Evolutionary conservation across 2,113 vertebrate genomes (phyloP).

Genomic region (Oncorhynchus keta): DNA sequence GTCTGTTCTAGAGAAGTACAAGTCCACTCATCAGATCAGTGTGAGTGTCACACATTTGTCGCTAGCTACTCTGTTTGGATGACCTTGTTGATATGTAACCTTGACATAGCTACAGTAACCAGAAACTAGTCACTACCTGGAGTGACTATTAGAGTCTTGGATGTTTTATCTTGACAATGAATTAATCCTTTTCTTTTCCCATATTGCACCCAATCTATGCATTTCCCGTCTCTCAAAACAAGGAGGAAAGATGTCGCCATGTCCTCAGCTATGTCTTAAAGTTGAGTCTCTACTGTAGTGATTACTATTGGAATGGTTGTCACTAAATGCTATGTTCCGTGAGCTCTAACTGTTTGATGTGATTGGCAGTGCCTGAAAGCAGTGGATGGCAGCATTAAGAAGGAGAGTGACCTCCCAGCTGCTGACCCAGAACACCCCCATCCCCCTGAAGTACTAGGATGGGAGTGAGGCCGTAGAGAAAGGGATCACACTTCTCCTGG

Average conservation of each 20-base stretch:
- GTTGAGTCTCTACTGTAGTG: conserved; percentile 60
- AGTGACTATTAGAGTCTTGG: no score
- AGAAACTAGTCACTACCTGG: no score
- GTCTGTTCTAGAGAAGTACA: conserved; percentile 96
- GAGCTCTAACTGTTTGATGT: background rate
- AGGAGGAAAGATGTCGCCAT: conserved; percentile 90
- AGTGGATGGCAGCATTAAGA: conserved; percentile 91
- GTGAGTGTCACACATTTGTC: conserved; percentile 66
- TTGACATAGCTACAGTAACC: no score
- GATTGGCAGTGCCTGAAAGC: conserved; percentile 87
- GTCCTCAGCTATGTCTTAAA: conserved; percentile 90
- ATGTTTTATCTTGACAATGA: no score
- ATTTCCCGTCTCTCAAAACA: conserved; percentile 90
- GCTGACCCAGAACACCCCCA: conserved; percentile 92
- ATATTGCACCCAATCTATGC: conserved; percentile 80
- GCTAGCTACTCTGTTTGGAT: no score
- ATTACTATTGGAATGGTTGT: no score
- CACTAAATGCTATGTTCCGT: no score
- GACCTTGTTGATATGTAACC: no score
- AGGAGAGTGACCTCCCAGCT: conserved; percentile 91
- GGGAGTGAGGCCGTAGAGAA: conserved; percentile 79
- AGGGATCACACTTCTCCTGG: conserved; percentile 88
- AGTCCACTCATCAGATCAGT: conserved; percentile 91
- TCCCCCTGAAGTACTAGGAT: conserved; percentile 94
- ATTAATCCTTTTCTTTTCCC: no score